Conservation (phyloP, 2,888 invertebrate species). For the Tetheella fluctuosa region DNA sequence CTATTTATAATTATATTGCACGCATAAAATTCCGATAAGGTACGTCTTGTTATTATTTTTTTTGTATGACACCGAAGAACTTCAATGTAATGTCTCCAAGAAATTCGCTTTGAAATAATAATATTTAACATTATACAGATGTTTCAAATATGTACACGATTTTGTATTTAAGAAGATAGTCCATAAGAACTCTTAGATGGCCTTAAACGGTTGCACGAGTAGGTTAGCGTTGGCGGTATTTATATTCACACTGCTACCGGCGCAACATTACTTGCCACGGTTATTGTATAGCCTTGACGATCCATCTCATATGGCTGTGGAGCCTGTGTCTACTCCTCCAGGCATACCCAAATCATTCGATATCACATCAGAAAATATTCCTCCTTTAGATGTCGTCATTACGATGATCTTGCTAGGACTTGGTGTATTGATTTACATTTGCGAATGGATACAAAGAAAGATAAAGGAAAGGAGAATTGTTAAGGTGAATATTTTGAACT, state of each 20-base stretch:
- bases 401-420: slow-evolving; percentile 50
- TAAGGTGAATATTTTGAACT: slow-evolving; percentile 49
- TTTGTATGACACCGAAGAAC: not conserved
- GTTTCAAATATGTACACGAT: slow-evolving; percentile 15
- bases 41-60: not conserved
- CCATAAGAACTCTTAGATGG: slow-evolving; percentile 46
- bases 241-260: slow-evolving; percentile 62
- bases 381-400: slow-evolving; percentile 58
- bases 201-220: slow-evolving; percentile 58
- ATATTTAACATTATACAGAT: not conserved
- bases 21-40: not conserved
- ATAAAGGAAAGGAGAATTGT: slow-evolving; percentile 67
- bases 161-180: slow-evolving; percentile 22
- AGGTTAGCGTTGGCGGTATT: slow-evolving; percentile 59
- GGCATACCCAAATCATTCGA: slow-evolving; percentile 15
- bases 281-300: not conserved
- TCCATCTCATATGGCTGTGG: not conserved
- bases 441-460: slow-evolving; percentile 73
- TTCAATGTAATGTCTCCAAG: slow-evolving; percentile 1
- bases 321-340: not conserved
- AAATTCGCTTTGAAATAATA: slow-evolving; percentile 4
- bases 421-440: slow-evolving; percentile 56
- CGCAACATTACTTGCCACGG: slow-evolving; percentile 62
- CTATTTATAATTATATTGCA: not conserved
- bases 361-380: slow-evolving; percentile 20